Base-by-base conservation (phyloP, 2,888 invertebrate genomes). In the Thymelicus acteon region DNA sequence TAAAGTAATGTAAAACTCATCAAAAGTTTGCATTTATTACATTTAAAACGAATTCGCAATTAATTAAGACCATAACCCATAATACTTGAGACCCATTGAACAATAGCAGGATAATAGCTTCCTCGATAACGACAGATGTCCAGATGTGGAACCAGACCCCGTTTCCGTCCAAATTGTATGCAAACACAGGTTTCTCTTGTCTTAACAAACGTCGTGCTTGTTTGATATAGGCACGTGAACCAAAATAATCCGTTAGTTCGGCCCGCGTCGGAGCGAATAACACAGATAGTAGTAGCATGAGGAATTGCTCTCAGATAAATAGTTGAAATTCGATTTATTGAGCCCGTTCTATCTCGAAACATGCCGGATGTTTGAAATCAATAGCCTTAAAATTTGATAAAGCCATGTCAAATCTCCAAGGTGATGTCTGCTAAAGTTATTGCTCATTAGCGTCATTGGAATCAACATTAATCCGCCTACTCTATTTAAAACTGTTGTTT, bases 151-250 rank as follows among this genome's bases (percentile, higher is more conserved):
- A 63, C 63, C 69, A 63, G 69, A 49, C 44, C 40, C 12, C 47
- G 62, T 58, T 69, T 68, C 62, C 64, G 44, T 48, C 49, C 67
- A 44, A 62, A 19, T 8, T 15, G 69, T 69, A 54, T 54, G 69
- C 72, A 49, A 70, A 72, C 73, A 72, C 65, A 72, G 66, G 71
- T 74, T 63, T 71, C 74, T 74, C 69, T 71, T 72, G 72, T 73
- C 72, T 70, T 72, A 73, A 72, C 76, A 75, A 75, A 74, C 69
- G 69, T 69, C 69, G 19, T 58, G 72, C 71, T 66, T 65, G 69
- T 58, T 63, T 69, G 69, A 69, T 69, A 69, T 63, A 58, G 63
- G 58, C 69, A 69, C 69, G 47, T 69, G 63, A 69, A 69, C 69
- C 58, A 69, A 69, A 69, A 69, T 69, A 69, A 69, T 69, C 69